Conservation (phyloP, 2,797 vertebrate species). For the Geotrypetes seraphini region DNA sequence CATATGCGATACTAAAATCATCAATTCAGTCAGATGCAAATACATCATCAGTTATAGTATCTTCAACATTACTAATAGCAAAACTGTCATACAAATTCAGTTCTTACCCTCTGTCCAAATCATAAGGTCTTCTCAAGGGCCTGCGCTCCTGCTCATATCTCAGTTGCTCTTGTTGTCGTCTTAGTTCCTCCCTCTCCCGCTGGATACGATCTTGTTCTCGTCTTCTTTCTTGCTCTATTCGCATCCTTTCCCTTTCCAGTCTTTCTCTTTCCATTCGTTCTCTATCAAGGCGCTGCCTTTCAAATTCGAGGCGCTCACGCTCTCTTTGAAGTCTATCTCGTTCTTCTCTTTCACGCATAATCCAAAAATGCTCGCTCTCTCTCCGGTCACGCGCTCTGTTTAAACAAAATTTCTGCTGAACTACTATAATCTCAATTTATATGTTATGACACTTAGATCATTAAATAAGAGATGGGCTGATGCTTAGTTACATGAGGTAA, state of each 20-base stretch:
- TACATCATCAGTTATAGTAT: too few species aligned
- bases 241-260: conserved; percentile 79
- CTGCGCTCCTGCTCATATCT: conserved; percentile 82
- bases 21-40: too few species aligned
- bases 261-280: conserved; percentile 85
- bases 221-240: conserved; percentile 80
- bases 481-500: too few species aligned
- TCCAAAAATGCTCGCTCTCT: conserved; percentile 75
- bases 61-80: too few species aligned
- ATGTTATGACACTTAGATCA: too few species aligned
- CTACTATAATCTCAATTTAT: too few species aligned
- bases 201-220: conserved; percentile 90
- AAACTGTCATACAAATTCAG: too few species aligned
- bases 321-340: conserved; percentile 72
- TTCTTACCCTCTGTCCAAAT: conserved; percentile 70
- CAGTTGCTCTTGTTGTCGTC: conserved; percentile 84
- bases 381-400: conserved; percentile 61
- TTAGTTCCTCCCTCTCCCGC: conserved; percentile 81
- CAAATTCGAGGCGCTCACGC: conserved; percentile 74
- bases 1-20: too few species aligned
- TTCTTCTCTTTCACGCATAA: conserved; percentile 78
- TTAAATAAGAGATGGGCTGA: too few species aligned
- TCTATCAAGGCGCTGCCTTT: conserved; percentile 77
- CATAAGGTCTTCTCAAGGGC: conserved; percentile 72
- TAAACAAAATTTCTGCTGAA: background rate